Evolutionary conservation across 2,113 vertebrate species (phyloP).

Genomic region (Natator depressus): DNA sequence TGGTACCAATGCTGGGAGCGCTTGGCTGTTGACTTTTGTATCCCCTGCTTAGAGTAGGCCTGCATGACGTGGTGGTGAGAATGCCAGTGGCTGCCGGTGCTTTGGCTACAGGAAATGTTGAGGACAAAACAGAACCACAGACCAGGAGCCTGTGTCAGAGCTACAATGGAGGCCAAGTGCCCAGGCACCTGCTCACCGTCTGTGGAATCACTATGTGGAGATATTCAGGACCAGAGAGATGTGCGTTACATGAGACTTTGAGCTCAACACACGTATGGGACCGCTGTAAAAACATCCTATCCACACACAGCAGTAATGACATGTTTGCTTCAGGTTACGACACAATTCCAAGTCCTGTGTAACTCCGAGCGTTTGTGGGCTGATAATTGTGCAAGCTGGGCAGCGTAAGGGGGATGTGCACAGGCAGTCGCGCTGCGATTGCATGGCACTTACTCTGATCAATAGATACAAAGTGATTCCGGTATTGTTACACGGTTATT

Average conservation of each 20-base stretch:
- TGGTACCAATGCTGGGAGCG: background rate
- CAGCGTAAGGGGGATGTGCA: no score
- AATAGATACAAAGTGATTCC: background rate
- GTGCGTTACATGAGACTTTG: background rate
- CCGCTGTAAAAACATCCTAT: background rate
- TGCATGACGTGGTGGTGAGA: background rate
- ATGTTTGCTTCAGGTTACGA: background rate
- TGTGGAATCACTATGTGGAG: background rate
- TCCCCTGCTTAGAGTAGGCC: background rate
- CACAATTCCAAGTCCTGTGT: background rate
- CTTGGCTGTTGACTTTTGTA: background rate
- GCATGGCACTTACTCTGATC: background rate
- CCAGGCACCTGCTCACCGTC: background rate
- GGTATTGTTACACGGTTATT: background rate
- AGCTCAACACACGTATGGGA: no score
- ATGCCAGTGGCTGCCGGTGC: background rate
- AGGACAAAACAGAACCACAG: background rate
- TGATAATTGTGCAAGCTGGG: background rate
- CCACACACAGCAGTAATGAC: background rate
- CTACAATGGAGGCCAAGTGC: background rate
- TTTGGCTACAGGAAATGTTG: background rate
- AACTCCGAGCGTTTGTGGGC: no score
- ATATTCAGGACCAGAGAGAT: background rate
- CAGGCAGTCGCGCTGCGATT: background rate
- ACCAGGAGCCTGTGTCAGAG: background rate